Evolutionary conservation across 2,888 invertebrate genomes (phyloP).

Genomic region (Panzeria rudis): DNA sequence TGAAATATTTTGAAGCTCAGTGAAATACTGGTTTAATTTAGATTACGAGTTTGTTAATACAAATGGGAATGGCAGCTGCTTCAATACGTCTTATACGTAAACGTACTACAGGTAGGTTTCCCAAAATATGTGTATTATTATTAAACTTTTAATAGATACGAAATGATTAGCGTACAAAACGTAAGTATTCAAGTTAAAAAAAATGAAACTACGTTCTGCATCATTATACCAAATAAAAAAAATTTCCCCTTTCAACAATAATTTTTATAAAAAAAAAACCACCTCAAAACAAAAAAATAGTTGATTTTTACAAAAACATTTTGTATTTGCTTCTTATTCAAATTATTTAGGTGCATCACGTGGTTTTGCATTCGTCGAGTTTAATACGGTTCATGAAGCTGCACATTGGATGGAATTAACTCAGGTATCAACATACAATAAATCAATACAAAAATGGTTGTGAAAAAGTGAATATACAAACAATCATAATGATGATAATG

Average conservation of each 20-base stretch:
- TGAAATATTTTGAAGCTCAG: neutral
- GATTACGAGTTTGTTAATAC: slow-evolving; percentile 91
- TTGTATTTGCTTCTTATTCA: slow-evolving; percentile 86
- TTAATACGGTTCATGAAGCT: slow-evolving; percentile 94
- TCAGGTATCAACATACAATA: slow-evolving; percentile 84
- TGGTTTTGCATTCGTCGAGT: slow-evolving; percentile 97
- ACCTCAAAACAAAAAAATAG: slow-evolving; percentile 77
- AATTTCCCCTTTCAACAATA: slow-evolving; percentile 57
- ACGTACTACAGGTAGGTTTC: slow-evolving; percentile 91
- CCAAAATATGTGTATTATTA: slow-evolving; percentile 25
- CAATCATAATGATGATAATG: slow-evolving; percentile 49
- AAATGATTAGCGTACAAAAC: slow-evolving; percentile 49
- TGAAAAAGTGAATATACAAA: slow-evolving; percentile 68
- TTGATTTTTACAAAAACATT: slow-evolving; percentile 84
- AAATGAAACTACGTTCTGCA: slow-evolving; percentile 70
- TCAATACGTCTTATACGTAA: slow-evolving; percentile 93
- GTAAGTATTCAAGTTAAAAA: slow-evolving; percentile 70
- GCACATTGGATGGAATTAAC: slow-evolving; percentile 96
- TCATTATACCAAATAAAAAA: slow-evolving; percentile 62
- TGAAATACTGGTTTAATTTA: slow-evolving; percentile 83
- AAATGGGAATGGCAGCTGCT: slow-evolving; percentile 89
- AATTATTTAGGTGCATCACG: slow-evolving; percentile 94
- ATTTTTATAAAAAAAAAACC: slow-evolving; percentile 68
- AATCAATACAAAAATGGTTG: slow-evolving; percentile 67
- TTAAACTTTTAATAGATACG: slow-evolving; percentile 45